phyloP scores from a whole-genome alignment of 2,113 vertebrate genomes.

The Paramisgurnus dabryanus region DNA sequence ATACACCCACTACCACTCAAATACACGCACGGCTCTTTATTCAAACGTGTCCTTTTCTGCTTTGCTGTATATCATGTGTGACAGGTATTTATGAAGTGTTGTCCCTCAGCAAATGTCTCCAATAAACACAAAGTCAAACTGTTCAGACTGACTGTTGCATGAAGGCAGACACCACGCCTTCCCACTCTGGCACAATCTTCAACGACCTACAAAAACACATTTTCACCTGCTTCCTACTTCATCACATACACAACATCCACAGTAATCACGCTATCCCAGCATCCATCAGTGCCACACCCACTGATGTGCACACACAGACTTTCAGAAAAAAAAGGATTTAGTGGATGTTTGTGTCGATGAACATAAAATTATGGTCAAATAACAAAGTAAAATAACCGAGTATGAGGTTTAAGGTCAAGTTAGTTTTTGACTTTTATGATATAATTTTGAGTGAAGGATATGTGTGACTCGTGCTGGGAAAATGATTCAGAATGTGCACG shows the following conservation, averaged over 20 bases:
- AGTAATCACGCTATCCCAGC: constrained; percentile 66
- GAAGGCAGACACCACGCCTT: constrained; percentile 60
- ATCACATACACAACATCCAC: constrained; percentile 69
- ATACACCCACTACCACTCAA: neutral
- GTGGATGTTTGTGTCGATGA: constrained; percentile 24
- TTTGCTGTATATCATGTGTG: constrained; percentile 13
- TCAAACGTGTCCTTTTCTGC: neutral
- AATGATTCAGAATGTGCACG: no score
- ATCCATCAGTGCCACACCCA: constrained; percentile 56
- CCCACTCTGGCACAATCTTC: constrained; percentile 54
- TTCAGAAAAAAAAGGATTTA: neutral
- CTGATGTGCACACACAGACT: constrained; percentile 36
- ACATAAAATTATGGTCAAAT: no score
- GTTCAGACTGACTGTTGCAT: constrained; percentile 43
- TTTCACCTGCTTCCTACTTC: constrained; percentile 72
- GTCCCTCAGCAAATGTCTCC: constrained; percentile 27
- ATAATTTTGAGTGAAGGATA: no score
- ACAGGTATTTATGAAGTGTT: constrained; percentile 23
- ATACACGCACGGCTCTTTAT: neutral
- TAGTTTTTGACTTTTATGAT: no score
- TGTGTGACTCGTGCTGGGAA: no score
- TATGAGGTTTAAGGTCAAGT: neutral
- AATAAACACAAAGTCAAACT: constrained; percentile 37
- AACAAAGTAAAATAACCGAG: no score
- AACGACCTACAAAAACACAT: constrained; percentile 74